These are phyloP conservation scores for Apis cerana DNA, from an alignment of 1,140 invertebrate species.

Conservation along the genomic window DNA sequence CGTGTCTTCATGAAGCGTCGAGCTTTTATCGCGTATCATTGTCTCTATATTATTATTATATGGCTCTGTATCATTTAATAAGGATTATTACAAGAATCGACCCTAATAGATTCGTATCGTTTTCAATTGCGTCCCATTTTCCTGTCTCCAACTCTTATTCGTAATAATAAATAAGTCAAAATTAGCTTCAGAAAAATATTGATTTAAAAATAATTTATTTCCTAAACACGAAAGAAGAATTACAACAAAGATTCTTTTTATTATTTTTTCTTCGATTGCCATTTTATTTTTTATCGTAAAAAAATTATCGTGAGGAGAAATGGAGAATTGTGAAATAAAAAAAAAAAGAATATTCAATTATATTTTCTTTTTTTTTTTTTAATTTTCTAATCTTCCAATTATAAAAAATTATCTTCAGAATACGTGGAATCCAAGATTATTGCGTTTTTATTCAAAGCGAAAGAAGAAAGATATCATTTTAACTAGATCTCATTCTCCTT, in stretches of 20 bases:
- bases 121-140: background rate
- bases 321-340: background rate
- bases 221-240: too few species aligned
- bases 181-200: background rate
- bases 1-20: slow-evolving; percentile 23
- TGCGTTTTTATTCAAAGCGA: background rate
- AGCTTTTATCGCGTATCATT: slow-evolving; percentile 35
- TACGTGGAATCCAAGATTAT: too few species aligned
- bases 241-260: too few species aligned
- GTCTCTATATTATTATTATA: slow-evolving; percentile 29
- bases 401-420: background rate
- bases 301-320: too few species aligned
- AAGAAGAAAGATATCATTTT: background rate
- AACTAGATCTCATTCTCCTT: background rate
- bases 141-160: too few species aligned
- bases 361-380: background rate
- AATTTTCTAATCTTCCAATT: background rate
- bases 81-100: slow-evolving; percentile 22
- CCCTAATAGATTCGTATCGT: slow-evolving; percentile 13
- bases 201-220: background rate
- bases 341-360: background rate
- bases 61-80: slow-evolving; percentile 5
- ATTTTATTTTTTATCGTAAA: too few species aligned
- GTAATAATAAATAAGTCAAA: background rate
- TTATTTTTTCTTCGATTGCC: too few species aligned